Evolutionary conservation across 2,797 vertebrate species (phyloP), one percentile per base, ranked within the genome.

Genomic region (Spinus pinus): DNA sequence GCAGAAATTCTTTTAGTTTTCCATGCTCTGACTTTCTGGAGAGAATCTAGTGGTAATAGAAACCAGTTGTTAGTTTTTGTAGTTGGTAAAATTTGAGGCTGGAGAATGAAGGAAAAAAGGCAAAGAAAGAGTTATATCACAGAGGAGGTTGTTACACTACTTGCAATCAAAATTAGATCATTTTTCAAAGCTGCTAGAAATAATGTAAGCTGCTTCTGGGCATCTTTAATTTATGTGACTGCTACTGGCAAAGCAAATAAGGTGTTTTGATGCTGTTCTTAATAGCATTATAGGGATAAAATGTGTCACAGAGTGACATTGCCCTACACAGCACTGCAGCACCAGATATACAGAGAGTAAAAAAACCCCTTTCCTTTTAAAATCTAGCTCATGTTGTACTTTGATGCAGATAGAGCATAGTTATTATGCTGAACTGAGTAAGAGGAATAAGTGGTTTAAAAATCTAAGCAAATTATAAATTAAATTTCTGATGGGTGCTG

Each of bases 161-260:
- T 84, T 94, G 75, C 83, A 96, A 94, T 94, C 92, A 97, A 96
- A 96, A 95, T 95, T 80, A 96, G 83, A 96, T 94, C 53, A 90
- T 96, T 97, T 97, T 96, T 97, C 94, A 97, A 93, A 97, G 92
- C 90, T 91, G 81, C 64, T 94, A 93, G 88, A 51, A 89, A 80
- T 88, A 96, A 94, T 56, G 87, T 92, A 95, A 94, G 90, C 47
- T 93, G 87, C 93, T 96, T 96, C 75, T 75, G 78, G 94, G 87
- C 70, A 91, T 86, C 86, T 93, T 93, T 96, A 96, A 95, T 97
- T 96, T 96, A 96, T 92, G 81, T 93, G 94, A 84, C 81, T 95
- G 87, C 85, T 84, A 86, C 85, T 94, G 87, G 91, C 87, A 95
- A 93, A 94, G 67, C 83, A 96, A 96, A 96, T 95, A 96, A 95